These are phyloP conservation scores for Lucifuga dentata DNA, from an alignment of 2,113 vertebrate genomes.

Conservation along the genomic window DNA sequence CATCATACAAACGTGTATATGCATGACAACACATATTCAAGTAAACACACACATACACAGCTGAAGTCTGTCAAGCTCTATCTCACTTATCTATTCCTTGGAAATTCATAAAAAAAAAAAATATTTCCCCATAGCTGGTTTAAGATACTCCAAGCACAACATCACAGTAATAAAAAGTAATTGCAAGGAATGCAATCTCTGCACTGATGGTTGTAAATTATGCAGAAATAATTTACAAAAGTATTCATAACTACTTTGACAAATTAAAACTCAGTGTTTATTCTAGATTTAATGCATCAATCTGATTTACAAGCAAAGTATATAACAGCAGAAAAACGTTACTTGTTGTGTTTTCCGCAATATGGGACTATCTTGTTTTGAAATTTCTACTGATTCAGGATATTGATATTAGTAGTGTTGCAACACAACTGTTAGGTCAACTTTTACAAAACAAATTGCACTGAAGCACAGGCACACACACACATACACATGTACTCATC, in stretches of 20 bases:
- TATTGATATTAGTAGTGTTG: background rate
- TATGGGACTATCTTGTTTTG: background rate
- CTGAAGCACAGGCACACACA: slow-evolving; percentile 10
- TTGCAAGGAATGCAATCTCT: slow-evolving; percentile 51
- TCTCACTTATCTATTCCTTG: slow-evolving; percentile 30
- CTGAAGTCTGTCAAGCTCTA: slow-evolving; percentile 18
- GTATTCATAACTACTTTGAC: slow-evolving; percentile 44
- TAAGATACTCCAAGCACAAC: slow-evolving; percentile 58
- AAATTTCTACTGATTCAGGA: slow-evolving; percentile 16
- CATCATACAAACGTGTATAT: slow-evolving; percentile 27
- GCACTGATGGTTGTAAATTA: slow-evolving; percentile 54
- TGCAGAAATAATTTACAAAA: slow-evolving; percentile 44
- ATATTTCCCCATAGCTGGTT: slow-evolving; percentile 6
- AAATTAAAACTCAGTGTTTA: slow-evolving; percentile 47
- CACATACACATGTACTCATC: slow-evolving; percentile 3
- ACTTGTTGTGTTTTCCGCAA: background rate
- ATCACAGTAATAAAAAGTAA: slow-evolving; percentile 56
- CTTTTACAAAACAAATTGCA: slow-evolving; percentile 12
- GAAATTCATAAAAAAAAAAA: slow-evolving; percentile 39
- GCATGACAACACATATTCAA: slow-evolving; percentile 25
- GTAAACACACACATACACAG: slow-evolving; percentile 21
- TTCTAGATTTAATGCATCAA: slow-evolving; percentile 33
- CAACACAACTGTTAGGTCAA: slow-evolving; percentile 4
- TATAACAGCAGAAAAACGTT: background rate
- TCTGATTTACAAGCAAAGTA: slow-evolving; percentile 34